A percentile compares a stretch with the other conserved stretches of the same genome.
These are phyloP conservation scores for Eueremaeus valkanovi DNA, from an alignment of 2,888 invertebrate genomes.

Conservation along the genomic window DNA sequence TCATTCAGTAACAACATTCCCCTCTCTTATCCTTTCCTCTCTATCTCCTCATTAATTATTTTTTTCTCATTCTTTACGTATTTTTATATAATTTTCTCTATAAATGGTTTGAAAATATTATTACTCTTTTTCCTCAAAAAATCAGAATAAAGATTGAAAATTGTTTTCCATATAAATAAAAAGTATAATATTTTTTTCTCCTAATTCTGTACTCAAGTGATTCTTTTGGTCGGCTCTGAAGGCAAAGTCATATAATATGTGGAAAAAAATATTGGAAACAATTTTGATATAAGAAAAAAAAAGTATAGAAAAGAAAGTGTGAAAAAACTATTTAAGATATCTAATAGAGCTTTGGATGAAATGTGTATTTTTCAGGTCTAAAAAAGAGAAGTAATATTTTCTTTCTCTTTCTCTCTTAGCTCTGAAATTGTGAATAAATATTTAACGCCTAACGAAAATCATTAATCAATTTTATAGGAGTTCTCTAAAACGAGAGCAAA, in stretches of 20 bases:
- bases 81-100: too few relatives aligned
- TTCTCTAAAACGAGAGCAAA: background rate
- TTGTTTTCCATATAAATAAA: background rate
- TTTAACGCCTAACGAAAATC: conserved; percentile 14
- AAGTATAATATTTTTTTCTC: background rate
- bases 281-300: too few relatives aligned
- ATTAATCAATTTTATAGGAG: conserved; percentile 6
- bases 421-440: conserved; percentile 2
- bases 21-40: too few relatives aligned
- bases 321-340: too few relatives aligned
- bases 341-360: too few relatives aligned
- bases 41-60: too few relatives aligned
- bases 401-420: background rate
- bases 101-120: too few relatives aligned
- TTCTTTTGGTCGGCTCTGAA: background rate
- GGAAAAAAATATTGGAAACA: too few relatives aligned
- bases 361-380: background rate
- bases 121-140: background rate
- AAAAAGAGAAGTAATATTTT: background rate
- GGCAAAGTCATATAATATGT: background rate
- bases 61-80: too few relatives aligned
- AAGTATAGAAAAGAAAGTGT: too few relatives aligned
- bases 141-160: background rate
- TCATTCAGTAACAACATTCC: background rate
- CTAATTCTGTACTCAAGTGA: background rate